These are phyloP conservation scores for Rhogogaster chlorosoma DNA, from an alignment of 2,888 invertebrate species.

Conservation along the genomic window DNA sequence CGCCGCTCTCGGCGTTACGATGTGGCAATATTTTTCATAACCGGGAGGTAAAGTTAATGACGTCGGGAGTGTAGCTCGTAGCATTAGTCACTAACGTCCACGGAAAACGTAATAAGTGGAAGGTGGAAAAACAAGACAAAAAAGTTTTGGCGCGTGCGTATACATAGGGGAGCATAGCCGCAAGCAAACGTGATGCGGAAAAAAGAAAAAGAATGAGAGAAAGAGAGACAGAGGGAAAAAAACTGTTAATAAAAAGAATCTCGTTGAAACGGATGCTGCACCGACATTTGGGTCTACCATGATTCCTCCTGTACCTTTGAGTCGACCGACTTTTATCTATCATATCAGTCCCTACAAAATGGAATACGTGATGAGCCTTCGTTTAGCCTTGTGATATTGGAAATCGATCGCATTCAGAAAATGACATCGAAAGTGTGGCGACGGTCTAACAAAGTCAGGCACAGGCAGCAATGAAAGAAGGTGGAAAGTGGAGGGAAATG, in stretches of 20 bases:
- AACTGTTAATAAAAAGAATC: neutral
- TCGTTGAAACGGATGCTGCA: constrained; percentile 24
- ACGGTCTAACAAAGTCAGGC: constrained; percentile 58
- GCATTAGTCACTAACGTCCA: constrained; percentile 35
- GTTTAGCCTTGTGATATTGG: constrained; percentile 62
- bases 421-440: constrained; percentile 60
- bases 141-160: constrained; percentile 1
- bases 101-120: constrained; percentile 41
- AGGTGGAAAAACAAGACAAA: neutral
- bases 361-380: constrained; percentile 69
- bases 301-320: constrained; percentile 20
- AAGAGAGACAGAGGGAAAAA: neutral
- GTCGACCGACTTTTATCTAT: constrained; percentile 57
- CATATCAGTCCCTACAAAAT: constrained; percentile 64
- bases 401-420: constrained; percentile 66
- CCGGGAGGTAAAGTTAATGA: constrained; percentile 33
- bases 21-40: constrained; percentile 33
- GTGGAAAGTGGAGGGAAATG: neutral
- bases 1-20: constrained; percentile 4
- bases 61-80: constrained; percentile 33
- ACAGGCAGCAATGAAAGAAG: constrained; percentile 49
- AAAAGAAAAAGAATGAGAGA: neutral
- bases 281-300: neutral
- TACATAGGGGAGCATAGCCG: neutral
- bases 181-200: neutral